Percentiles rank a stretch among this genome's conserved stretches.
phyloP scores from a whole-genome alignment of 2,113 vertebrate genomes.

The Pholis gunnellus region DNA sequence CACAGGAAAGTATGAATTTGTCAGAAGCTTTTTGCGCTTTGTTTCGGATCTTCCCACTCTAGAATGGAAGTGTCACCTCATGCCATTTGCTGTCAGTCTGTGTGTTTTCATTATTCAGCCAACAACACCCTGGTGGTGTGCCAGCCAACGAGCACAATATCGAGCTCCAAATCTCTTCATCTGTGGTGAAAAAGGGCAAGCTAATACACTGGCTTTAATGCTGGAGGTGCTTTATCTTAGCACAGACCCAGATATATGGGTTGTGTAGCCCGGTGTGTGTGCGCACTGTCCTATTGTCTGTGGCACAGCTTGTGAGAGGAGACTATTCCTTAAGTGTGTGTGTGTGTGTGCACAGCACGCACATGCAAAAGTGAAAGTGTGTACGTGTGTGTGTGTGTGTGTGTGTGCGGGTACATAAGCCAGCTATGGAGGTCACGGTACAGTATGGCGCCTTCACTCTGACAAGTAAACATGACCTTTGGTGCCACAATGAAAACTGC shows the following conservation, averaged over 20 bases:
- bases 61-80: constrained; percentile 78
- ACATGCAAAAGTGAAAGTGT: constrained; percentile 59
- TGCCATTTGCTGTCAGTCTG: constrained; percentile 80
- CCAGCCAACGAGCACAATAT: constrained; percentile 75
- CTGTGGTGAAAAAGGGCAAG: constrained; percentile 77
- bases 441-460: constrained; percentile 83
- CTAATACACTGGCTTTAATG: constrained; percentile 76
- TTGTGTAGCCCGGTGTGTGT: constrained; percentile 43
- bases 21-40: constrained; percentile 76
- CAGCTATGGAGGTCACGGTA: constrained; percentile 80
- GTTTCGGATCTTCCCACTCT: constrained; percentile 79
- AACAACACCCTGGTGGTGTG: constrained; percentile 77
- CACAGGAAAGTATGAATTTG: constrained; percentile 77
- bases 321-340: constrained; percentile 64
- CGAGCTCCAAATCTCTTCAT: constrained; percentile 83
- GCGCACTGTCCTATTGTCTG: constrained; percentile 60
- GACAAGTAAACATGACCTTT: constrained; percentile 85
- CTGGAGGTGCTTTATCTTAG: constrained; percentile 77
- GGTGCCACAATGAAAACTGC: constrained; percentile 78
- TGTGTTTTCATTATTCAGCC: constrained; percentile 80
- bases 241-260: constrained; percentile 71
- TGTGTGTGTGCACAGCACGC: constrained; percentile 45
- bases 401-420: constrained; percentile 68
- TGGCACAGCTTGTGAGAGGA: constrained; percentile 55
- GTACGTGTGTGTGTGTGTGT: constrained; percentile 43